These are phyloP conservation scores for Omphaloscelis lunosa DNA, from an alignment of 2,888 invertebrate genomes.

Conservation along the genomic window DNA sequence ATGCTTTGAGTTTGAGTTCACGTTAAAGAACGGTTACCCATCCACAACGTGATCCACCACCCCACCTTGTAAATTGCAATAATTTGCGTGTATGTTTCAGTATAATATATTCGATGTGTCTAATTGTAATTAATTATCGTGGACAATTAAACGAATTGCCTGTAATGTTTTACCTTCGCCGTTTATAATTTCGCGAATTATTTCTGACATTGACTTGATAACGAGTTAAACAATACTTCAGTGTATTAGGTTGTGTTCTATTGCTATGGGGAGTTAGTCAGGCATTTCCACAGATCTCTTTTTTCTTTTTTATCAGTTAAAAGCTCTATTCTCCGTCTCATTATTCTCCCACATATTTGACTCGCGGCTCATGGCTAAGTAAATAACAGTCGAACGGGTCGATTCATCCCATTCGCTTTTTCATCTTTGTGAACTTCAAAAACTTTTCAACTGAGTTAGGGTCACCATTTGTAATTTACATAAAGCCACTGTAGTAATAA, in stretches of 20 bases:
- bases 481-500: too few relatives aligned
- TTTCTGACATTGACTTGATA: conserved; percentile 12
- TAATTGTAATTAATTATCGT: conserved; percentile 8
- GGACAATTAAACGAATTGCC: background rate
- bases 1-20: too few relatives aligned
- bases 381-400: too few relatives aligned
- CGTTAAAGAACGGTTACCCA: background rate
- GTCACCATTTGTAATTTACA: too few relatives aligned
- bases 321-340: too few relatives aligned
- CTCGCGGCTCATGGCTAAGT: too few relatives aligned
- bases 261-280: background rate
- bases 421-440: too few relatives aligned
- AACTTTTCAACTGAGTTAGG: too few relatives aligned
- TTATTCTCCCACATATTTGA: background rate
- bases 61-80: background rate
- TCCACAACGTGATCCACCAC: background rate
- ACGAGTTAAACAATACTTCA: too few relatives aligned
- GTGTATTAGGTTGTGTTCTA: background rate
- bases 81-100: background rate
- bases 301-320: too few relatives aligned
- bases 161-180: background rate
- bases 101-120: background rate
- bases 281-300: background rate
- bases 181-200: background rate
- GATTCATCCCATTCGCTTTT: too few relatives aligned